These are phyloP conservation scores for Myotis davidii DNA, from an alignment of 2,113 vertebrate genomes.

Conservation along the genomic window DNA sequence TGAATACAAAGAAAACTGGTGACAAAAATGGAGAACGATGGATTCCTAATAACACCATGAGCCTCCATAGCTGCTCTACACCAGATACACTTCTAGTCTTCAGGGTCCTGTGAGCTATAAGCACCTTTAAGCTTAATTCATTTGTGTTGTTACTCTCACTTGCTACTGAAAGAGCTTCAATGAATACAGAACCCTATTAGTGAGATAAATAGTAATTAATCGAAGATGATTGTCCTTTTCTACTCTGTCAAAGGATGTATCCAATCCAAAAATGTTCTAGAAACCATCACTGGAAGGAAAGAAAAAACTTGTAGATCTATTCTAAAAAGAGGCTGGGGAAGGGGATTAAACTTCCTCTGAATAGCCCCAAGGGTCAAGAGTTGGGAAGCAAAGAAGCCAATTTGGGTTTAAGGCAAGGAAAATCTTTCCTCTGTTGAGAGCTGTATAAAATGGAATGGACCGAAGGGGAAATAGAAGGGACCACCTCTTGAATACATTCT, in stretches of 20 bases:
- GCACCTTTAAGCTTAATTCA: not conserved
- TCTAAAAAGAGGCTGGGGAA: not conserved
- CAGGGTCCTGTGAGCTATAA: not conserved
- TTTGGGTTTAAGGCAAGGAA: not conserved
- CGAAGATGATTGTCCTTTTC: not conserved
- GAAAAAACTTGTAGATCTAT: not conserved
- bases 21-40: not conserved
- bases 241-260: constrained; percentile 1
- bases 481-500: not conserved
- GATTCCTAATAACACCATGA: not conserved
- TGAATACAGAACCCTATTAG: not conserved
- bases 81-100: not conserved
- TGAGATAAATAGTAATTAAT: not conserved
- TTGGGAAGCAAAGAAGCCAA: not conserved
- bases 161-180: not conserved
- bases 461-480: not conserved
- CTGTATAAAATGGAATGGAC: not conserved
- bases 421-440: not conserved
- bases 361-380: not conserved
- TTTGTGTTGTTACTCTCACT: not conserved
- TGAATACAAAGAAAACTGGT: not conserved
- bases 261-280: not conserved
- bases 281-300: not conserved
- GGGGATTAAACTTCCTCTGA: not conserved
- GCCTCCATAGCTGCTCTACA: too few species aligned